A percentile compares a stretch with the other conserved stretches of the same genome.
These are phyloP conservation scores for Dicrostonyx torquatus DNA, from an alignment of 2,797 vertebrate species.

Conservation along the genomic window DNA sequence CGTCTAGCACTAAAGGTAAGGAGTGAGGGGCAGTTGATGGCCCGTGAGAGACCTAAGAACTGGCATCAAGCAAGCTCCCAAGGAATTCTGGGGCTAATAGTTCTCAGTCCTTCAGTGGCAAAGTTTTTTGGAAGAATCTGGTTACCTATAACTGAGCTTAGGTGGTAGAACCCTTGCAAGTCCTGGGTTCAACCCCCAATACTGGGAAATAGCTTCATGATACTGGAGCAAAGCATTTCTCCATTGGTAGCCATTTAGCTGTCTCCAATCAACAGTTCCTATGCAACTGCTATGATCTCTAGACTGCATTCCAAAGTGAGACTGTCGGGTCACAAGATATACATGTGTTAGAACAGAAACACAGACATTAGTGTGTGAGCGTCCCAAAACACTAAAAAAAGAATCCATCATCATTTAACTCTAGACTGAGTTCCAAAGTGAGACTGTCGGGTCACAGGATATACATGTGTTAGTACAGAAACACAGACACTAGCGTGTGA, in stretches of 20 bases:
- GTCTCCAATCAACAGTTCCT: background rate
- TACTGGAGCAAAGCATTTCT: background rate
- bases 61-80: background rate
- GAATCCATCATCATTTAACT: too few relatives aligned
- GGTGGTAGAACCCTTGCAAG: background rate
- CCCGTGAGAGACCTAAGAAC: background rate
- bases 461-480: background rate
- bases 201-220: background rate
- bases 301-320: conserved; percentile 8
- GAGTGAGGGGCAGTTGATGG: background rate
- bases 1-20: too few relatives aligned
- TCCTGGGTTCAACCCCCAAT: background rate
- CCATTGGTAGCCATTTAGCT: background rate
- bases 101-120: background rate
- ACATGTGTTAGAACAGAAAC: background rate
- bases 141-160: background rate
- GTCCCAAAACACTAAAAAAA: conserved; percentile 15
- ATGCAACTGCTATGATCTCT: background rate
- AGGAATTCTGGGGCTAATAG: background rate
- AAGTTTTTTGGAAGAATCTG: background rate
- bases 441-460: background rate
- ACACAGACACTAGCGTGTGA: background rate
- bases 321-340: background rate
- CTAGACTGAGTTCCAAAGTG: background rate
- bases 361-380: background rate